Percentiles rank a stretch among this genome's conserved stretches.
Evolutionary conservation across 2,113 vertebrate genomes (phyloP).

Genomic region (Leptobrachium ailaonicum): DNA sequence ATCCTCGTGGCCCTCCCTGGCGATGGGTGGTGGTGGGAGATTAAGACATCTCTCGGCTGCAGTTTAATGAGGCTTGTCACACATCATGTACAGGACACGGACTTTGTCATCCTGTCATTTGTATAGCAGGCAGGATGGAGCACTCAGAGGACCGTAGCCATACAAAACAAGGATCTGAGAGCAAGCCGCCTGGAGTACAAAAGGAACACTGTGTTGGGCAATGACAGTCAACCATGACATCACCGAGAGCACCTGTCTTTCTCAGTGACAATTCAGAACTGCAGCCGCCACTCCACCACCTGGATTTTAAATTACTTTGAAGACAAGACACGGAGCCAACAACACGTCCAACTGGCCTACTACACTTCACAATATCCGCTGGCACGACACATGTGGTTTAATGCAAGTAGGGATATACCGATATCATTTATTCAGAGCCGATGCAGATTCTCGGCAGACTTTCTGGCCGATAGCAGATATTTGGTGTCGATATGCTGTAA

Average conservation of each 20-base stretch:
- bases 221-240: background rate
- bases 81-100: constrained; percentile 33
- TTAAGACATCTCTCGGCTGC: constrained; percentile 13
- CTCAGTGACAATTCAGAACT: background rate
- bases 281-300: background rate
- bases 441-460: no score
- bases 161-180: background rate
- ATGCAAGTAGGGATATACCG: no score
- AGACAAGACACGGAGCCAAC: no score
- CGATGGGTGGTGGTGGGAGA: background rate
- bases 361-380: no score
- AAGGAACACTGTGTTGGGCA: background rate
- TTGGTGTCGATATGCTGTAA: no score
- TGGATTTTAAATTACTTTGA: no score
- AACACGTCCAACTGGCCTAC: no score
- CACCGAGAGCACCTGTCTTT: background rate
- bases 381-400: no score
- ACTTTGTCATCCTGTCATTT: constrained; percentile 33
- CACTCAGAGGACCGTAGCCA: background rate
- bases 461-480: no score
- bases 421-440: no score
- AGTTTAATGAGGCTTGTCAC: constrained; percentile 34
- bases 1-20: background rate
- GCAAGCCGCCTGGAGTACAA: background rate
- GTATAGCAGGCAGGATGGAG: background rate